Evolutionary conservation across 2,888 invertebrate genomes (phyloP).

Genomic region (Lasius platythorax): DNA sequence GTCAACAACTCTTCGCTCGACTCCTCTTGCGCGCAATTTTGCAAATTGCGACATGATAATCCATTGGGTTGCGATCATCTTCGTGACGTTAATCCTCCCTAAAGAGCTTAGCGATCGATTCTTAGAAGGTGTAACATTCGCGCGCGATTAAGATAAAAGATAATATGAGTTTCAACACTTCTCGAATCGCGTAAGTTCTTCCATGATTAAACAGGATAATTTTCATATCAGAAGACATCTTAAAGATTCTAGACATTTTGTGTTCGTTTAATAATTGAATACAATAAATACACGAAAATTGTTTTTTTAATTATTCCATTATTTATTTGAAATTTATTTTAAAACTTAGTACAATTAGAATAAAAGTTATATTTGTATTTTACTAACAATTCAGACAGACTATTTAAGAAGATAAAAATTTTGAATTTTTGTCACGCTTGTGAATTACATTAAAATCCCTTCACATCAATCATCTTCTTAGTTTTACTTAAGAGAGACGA

Average conservation of each 20-base stretch:
- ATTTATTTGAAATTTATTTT: not conserved
- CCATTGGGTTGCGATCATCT: not conserved
- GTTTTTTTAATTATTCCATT: not conserved
- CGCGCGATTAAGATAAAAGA: slow-evolving; percentile 18
- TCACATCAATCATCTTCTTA: not conserved
- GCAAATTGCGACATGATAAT: slow-evolving; percentile 30
- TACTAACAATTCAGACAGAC: not conserved
- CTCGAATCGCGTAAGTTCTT: not conserved
- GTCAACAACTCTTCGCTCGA: slow-evolving; percentile 44
- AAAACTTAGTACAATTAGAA: not conserved
- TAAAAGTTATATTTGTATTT: not conserved
- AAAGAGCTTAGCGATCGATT: slow-evolving; percentile 23
- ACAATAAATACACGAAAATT: not conserved
- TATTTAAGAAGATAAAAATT: not conserved
- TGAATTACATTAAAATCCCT: not conserved
- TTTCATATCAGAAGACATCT: not conserved
- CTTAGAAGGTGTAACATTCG: slow-evolving; percentile 9
- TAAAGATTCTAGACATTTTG: not conserved
- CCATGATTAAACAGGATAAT: slow-evolving; percentile 9
- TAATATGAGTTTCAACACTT: not conserved
- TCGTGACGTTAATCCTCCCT: not conserved
- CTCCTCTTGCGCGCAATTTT: slow-evolving; percentile 6
- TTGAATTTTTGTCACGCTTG: not conserved
- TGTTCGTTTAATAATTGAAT: not conserved
- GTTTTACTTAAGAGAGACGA: not conserved